Conservation (phyloP, 2,888 invertebrate genomes). For the Chymomyza fuscimana region DNA sequence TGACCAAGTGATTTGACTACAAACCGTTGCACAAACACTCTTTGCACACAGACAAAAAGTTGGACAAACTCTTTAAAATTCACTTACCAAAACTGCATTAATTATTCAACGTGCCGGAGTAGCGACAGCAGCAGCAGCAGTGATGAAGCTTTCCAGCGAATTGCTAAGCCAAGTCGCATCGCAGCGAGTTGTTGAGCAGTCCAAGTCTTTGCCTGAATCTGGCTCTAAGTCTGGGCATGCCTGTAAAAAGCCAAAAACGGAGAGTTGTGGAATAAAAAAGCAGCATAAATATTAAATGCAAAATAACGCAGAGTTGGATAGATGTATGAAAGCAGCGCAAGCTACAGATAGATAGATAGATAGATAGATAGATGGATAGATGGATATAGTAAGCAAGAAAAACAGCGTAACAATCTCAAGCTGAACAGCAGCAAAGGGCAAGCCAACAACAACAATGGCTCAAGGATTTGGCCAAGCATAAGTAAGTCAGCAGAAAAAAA, state of each 20-base stretch:
- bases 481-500: not conserved
- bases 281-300: constrained; percentile 72
- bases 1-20: not conserved
- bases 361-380: constrained; percentile 1
- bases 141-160: not conserved
- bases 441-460: constrained; percentile 16
- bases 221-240: constrained; percentile 49
- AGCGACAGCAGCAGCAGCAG: not conserved
- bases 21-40: not conserved
- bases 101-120: constrained; percentile 63
- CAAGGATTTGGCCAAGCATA: constrained; percentile 7
- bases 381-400: not conserved
- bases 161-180: constrained; percentile 58
- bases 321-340: not conserved
- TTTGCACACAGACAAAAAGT: not conserved
- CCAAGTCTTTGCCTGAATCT: constrained; percentile 43
- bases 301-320: constrained; percentile 43
- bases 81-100: constrained; percentile 75
- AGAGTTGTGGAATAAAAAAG: constrained; percentile 11
- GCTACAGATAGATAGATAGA: not conserved
- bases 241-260: constrained; percentile 50
- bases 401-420: constrained; percentile 7
- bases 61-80: constrained; percentile 58
- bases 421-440: not conserved
- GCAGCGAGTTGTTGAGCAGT: constrained; percentile 66